Evolutionary conservation across 2,797 vertebrate genomes (phyloP), one percentile per base, ranked within the genome.

Genomic region (Brachymystax lenok): DNA sequence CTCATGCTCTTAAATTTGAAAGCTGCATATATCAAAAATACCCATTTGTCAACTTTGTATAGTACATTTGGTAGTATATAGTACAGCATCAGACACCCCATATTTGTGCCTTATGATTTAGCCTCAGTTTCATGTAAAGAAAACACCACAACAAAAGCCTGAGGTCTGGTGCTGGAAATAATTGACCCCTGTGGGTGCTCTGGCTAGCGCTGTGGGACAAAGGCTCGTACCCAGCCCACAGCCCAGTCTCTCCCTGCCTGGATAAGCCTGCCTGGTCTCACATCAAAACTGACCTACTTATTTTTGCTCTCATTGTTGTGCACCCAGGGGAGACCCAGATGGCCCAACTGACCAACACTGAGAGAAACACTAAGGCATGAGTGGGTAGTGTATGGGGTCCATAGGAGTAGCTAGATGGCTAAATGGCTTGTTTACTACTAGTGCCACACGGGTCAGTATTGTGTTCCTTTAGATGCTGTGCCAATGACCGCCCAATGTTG

Each of bases 221-320:
- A 92, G 40, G 10, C 40, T 46, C 10, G 10, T 46, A 80, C 80
- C 80, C 76, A 84, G 86, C 84, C 89, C 86, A 83, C 84, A 83
- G 77, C 87, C n/a, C 81, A 82, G 88, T 88, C 88, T 86, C 84
- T 85, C 78, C 87, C 85, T 88, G 86, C 85, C 76, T 87, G 84
- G 85, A 90, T 90, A 88, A 91, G 88, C 88, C 86, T 56, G 85
- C 77, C 82, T 78, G 80, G 78, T 76, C 83, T 87, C 88, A 86
- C 85, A 88, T 80, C 84, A 88, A 85, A 79, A 74, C 82, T 92
- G 91, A 92, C 92, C 90, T 92, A 92, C 89, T 92, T 73, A 13
- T 46, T 85, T 82, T 83, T 85, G 78, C 77, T 82, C 84, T 35
- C 33, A 78, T 78, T 85, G 81, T 82, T 84, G 81, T n/a, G 75